Evolutionary conservation across 1,140 invertebrate species (phyloP), one percentile per base, ranked within the genome.

Genomic region (Epicauta chinensis): DNA sequence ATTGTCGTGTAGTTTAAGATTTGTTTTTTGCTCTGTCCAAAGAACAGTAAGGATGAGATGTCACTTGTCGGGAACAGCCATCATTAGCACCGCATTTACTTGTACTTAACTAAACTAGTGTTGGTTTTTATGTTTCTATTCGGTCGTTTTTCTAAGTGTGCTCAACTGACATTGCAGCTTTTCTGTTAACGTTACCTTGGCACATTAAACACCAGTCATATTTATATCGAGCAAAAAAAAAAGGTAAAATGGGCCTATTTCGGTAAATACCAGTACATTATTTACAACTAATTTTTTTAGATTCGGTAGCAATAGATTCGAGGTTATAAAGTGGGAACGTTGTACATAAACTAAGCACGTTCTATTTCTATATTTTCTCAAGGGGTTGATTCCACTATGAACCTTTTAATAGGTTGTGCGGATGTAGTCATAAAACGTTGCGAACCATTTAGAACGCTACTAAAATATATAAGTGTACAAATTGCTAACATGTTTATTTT

Each of bases 301-400:
- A 7, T 23, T 23, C 7, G 4, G 7, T 7, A 7, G 4, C 7
- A 23, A 23, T 23, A 23, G 23, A 23, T 23, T 23, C 23, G 4
- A 23, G 7, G 23, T 5, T 23, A 47, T 47, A 47, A 47, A 47
- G 36, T 34, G 38, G 34, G 46, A 45, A 53, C 51, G 46, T 44
- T 59, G 17, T n/a, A 55, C 52, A 55, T 54, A 59, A 36, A 47
- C 55, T 41, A 32, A 48, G 46, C 58, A 59, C 58, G 58, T 60
- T 32, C 41, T 34, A 15, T 54, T 44, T 34, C 42, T 60, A 51
- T 60, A 60, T 56, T 57, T 57, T 55, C 58, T 60, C 58, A 60
- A 60, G 58, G 58, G 58, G 58, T 60, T 60, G 58, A 60, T 60
- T 56, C 55, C 15, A 44, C 55, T 46, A 57, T 57, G 58, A 51